Base-by-base conservation (phyloP, 2,113 vertebrate genomes). In the Scomber scombrus region DNA sequence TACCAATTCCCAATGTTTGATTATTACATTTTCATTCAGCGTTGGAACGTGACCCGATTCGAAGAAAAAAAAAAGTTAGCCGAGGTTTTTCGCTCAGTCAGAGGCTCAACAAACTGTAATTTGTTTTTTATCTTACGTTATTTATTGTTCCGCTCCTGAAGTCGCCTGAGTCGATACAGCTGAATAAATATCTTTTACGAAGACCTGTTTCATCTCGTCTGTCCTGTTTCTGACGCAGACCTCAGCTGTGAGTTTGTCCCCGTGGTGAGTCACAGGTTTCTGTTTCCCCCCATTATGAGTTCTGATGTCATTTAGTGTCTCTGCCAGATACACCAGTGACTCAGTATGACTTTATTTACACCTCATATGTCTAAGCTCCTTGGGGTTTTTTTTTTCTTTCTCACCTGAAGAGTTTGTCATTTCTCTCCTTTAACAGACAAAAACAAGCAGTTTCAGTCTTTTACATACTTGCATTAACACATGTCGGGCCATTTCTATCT, bases 231-330 rank as follows among this genome's bases (percentile, higher is more conserved):
- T 84, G 85, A 84, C 26, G 64, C 75, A 83, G 49, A 66, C 3
- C 62, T 52, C 34, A 49, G 64, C 23, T 7, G 45, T 40, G 14
- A 71, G 43, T 13, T 6, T 49, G 57, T 46, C 21, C 49, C 11
- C 34, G 52, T 49, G 29, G 75, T 86, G 85, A 90, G 47, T 84
- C 85, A 84, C 26, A 86, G 47, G 21, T 72, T 83, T 67, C 68
- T 74, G 78, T 80, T 77, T 62, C 57, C 50, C 57, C 50, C 49
- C 47, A 11, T 80, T 52, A 29, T 46, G 34, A 40, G 0, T 55
- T 65, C 72, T 82, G 58, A 78, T 80, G 71, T 75, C 75, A 81
- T 69, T 52, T 21, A 34, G 56, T 23, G 0, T 49, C 58, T 58
- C 57, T 55, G 62, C 62, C 82, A 83, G 80, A 71, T 19, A 46